phyloP scores from a whole-genome alignment of 1,140 invertebrate genomes.

The Drosophila asahinai region DNA sequence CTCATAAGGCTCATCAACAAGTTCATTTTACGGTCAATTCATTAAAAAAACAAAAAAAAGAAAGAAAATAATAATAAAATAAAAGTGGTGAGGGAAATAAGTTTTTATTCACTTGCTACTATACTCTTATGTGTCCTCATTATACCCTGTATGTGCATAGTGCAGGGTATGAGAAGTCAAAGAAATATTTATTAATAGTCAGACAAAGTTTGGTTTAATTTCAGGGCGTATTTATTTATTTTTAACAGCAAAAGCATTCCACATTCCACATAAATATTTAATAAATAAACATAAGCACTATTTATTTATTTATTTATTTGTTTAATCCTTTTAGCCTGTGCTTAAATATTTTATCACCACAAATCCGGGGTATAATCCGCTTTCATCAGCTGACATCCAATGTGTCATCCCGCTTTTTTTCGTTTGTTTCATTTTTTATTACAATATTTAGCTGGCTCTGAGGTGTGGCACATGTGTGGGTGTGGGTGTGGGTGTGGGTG shows the following conservation, averaged over 20 bases:
- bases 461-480: constrained; percentile 36
- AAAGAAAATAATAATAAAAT: constrained; percentile 22
- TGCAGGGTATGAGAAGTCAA: background rate
- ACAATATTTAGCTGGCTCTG: constrained; percentile 33
- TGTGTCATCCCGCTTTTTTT: background rate
- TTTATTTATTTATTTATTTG: too few species aligned
- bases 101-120: constrained; percentile 50
- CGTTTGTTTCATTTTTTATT: constrained; percentile 31
- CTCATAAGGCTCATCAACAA: constrained; percentile 83
- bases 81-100: background rate
- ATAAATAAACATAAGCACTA: too few species aligned
- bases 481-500: background rate
- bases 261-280: too few species aligned
- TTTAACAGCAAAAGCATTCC: too few species aligned
- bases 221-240: background rate
- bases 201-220: too few species aligned
- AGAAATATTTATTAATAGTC: too few species aligned
- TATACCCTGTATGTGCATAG: constrained; percentile 4
- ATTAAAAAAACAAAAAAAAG: constrained; percentile 69
- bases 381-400: constrained; percentile 9
- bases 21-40: constrained; percentile 85
- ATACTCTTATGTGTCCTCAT: background rate
- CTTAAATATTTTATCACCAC: background rate
- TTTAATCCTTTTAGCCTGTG: too few species aligned
- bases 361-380: background rate